Percentiles rank a stretch among this genome's conserved stretches.
These are phyloP conservation scores for Pandemis corylana DNA, from an alignment of 2,888 invertebrate species.

Conservation along the genomic window DNA sequence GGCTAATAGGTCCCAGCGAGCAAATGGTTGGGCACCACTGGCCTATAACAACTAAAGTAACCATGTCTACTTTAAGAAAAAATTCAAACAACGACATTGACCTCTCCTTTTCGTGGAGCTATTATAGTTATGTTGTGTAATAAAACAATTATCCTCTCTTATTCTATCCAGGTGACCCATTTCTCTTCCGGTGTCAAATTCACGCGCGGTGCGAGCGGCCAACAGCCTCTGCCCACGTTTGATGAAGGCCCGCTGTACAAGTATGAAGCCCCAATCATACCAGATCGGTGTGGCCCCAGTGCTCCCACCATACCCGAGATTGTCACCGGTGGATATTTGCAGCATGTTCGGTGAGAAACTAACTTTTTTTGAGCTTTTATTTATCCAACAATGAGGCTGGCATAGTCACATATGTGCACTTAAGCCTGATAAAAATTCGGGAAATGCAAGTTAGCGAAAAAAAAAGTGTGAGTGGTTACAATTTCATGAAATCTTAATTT, in stretches of 20 bases:
- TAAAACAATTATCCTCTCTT: background rate
- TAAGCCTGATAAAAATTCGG: no score
- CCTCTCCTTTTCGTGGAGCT: no score
- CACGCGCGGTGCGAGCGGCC: conserved; percentile 86
- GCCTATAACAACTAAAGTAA: no score
- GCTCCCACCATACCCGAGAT: conserved; percentile 88
- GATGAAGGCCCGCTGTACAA: conserved; percentile 92
- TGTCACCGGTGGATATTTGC: conserved; percentile 87
- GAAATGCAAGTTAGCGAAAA: no score
- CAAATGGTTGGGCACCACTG: no score
- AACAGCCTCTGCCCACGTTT: conserved; percentile 88
- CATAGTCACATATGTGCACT: no score
- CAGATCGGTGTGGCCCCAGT: conserved; percentile 89
- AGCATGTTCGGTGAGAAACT: conserved; percentile 86
- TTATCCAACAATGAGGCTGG: no score
- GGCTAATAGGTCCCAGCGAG: no score
- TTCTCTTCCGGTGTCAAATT: conserved; percentile 96
- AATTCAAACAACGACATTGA: no score
- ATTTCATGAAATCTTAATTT: no score
- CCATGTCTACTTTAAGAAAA: no score
- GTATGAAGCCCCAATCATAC: conserved; percentile 85
- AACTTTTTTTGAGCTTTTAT: background rate
- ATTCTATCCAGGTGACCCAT: conserved; percentile 82
- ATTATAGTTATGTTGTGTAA: background rate
- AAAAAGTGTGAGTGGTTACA: no score